Evolutionary conservation across 2,888 invertebrate genomes (phyloP), one percentile per base, ranked within the genome.

Genomic region (Chrysopilus asiliformis): DNA sequence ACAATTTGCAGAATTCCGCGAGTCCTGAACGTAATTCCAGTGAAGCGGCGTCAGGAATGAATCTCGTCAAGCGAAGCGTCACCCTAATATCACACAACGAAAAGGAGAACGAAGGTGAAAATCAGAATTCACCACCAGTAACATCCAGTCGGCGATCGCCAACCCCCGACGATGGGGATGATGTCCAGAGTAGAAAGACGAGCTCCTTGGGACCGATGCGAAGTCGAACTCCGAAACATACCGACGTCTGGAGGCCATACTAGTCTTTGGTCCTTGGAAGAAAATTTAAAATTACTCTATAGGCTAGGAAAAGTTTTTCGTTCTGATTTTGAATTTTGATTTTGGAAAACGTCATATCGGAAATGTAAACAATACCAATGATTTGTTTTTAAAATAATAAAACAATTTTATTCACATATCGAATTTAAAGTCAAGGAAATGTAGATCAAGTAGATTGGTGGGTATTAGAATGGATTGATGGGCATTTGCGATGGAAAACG

Each of bases 201-300:
- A 42, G 44, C 28, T 32, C 38, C 16, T 48, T 53, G 36, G 65
- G 61, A 34, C 60, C 64, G 37, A 65, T 64, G 38, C 62, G 62
- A 35, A 58, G 60, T 32, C 53, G 58, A 48, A 58, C 53, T 48
- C 66, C 55, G 53, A 68, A 58, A 53, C 51, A 76, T 38, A 69
- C 75, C n/a, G 80, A 81, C 52, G 81, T 82, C 39, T 82, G 82
- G 82, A 71, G 82, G 53, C 82, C 82, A 12, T 82, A 82, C 60
- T 82, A 60, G 58, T 58, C 52, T 52, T 22, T 14, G 4, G n/a
- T n/a, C n/a, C n/a, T n/a, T n/a, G n/a, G n/a, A n/a, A n/a, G n/a
- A n/a, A n/a, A n/a, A n/a, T n/a, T n/a, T n/a, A n/a, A n/a, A n/a
- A n/a, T n/a, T n/a, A n/a, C n/a, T n/a, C n/a, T n/a, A n/a, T n/a